Conservation (phyloP, 2,797 vertebrate genomes). For the Alectoris magna region DNA sequence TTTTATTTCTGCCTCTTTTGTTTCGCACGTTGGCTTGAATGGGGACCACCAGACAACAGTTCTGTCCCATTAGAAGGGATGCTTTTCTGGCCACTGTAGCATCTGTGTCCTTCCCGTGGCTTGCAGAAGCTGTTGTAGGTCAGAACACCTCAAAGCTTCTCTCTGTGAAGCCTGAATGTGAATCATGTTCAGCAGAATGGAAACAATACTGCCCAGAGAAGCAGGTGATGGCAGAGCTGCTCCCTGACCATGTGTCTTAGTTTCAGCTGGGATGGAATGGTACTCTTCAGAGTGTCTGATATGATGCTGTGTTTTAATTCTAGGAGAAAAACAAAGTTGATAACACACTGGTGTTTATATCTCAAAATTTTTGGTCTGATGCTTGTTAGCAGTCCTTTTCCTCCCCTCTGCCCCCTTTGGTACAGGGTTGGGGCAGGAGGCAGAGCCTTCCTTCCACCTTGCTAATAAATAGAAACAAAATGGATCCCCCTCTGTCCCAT, state of each 20-base stretch:
- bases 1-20: conserved; percentile 5
- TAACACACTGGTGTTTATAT: too few relatives aligned
- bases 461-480: too few relatives aligned
- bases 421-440: too few relatives aligned
- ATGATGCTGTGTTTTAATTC: too few relatives aligned
- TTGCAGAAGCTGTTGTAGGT: not conserved
- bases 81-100: not conserved
- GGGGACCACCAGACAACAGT: not conserved
- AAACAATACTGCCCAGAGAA: not conserved
- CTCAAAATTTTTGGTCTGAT: too few relatives aligned
- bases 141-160: not conserved
- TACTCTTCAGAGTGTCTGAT: too few relatives aligned
- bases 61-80: not conserved
- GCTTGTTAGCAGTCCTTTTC: too few relatives aligned
- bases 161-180: not conserved
- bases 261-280: too few relatives aligned
- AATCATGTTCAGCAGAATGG: not conserved
- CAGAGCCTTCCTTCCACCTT: too few relatives aligned
- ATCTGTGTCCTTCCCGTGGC: not conserved
- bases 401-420: too few relatives aligned
- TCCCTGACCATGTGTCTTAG: not conserved
- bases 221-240: not conserved
- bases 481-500: too few relatives aligned
- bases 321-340: too few relatives aligned
- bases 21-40: not conserved